Conservation (phyloP, 2,888 invertebrate genomes). For the Palloptera scutellata region DNA sequence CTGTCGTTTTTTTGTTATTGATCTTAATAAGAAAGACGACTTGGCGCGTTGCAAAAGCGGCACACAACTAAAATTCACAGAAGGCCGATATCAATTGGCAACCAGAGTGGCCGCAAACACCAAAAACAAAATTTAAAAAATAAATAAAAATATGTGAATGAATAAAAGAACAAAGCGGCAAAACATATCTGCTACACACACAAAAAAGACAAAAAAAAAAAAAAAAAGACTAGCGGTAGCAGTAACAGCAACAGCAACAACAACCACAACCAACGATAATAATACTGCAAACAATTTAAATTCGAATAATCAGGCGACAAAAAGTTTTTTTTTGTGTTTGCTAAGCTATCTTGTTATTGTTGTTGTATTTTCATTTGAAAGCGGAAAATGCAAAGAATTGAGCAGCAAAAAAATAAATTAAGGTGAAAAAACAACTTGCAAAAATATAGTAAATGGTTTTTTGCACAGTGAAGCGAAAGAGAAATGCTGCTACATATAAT, state of each 20-base stretch:
- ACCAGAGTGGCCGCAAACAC: conserved; percentile 29
- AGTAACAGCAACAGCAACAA: conserved; percentile 25
- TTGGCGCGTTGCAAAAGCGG: conserved; percentile 41
- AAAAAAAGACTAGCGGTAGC: too few relatives aligned
- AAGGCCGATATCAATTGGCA: conserved; percentile 52
- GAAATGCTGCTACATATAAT: too few relatives aligned
- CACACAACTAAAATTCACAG: conserved; percentile 42
- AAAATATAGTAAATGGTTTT: conserved; percentile 22
- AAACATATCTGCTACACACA: not conserved
- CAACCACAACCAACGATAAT: conserved; percentile 23
- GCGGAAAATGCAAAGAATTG: conserved; percentile 16
- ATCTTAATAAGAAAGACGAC: conserved; percentile 33
- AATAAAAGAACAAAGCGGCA: conserved; percentile 14
- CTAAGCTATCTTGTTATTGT: conserved; percentile 19
- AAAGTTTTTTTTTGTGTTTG: conserved; percentile 16
- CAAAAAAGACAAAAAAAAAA: not conserved
- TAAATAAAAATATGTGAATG: conserved; percentile 29
- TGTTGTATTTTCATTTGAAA: conserved; percentile 4
- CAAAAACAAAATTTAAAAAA: conserved; percentile 25
- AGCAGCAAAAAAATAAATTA: conserved; percentile 7
- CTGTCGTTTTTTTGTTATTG: conserved; percentile 10
- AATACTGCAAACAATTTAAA: conserved; percentile 22
- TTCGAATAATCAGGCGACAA: conserved; percentile 18
- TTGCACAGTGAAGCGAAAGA: conserved; percentile 34
- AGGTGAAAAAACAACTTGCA: conserved; percentile 25